Conservation (phyloP, 1,140 invertebrate species). For the Aphidius gifuensis region DNA sequence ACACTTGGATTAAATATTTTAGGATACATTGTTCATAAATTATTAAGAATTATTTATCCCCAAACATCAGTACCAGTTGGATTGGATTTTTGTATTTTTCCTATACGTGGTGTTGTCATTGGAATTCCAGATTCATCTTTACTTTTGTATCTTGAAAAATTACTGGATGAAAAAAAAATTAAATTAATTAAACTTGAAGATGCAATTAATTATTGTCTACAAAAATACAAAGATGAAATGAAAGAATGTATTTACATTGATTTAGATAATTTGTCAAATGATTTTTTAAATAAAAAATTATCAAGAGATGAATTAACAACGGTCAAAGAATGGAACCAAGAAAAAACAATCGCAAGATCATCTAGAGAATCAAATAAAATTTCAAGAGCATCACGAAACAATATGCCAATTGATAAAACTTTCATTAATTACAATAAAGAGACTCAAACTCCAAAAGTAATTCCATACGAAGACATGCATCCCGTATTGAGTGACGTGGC, state of each 20-base stretch:
- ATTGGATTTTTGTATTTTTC: conserved; percentile 41
- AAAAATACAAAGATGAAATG: conserved; percentile 56
- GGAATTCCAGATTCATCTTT: conserved; percentile 51
- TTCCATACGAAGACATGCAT: conserved; percentile 58
- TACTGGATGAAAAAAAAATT: conserved; percentile 53
- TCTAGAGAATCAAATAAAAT: not conserved
- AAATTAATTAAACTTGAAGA: conserved; percentile 56
- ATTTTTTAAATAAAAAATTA: too few relatives aligned
- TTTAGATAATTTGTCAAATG: not conserved
- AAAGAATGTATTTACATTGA: conserved; percentile 53
- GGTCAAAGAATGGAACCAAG: not conserved
- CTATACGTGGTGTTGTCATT: conserved; percentile 52
- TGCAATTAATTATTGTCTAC: conserved; percentile 59
- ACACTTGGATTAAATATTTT: conserved; percentile 51
- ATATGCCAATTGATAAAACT: conserved; percentile 3
- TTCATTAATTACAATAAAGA: conserved; percentile 39
- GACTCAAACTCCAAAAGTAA: conserved; percentile 59
- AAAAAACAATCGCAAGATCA: not conserved
- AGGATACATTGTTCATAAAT: conserved; percentile 58
- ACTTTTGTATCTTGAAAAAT: conserved; percentile 47
- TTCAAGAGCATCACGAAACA: not conserved
- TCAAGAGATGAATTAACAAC: not conserved
- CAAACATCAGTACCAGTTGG: conserved; percentile 14
- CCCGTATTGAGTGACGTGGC: conserved; percentile 50
- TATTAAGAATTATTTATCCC: conserved; percentile 45